A percentile compares a stretch with the other conserved stretches of the same genome.
Conservation (phyloP, 37 sponge, comb jelly and placozoan genomes). For the Diacarnus erythraeanus region DNA sequence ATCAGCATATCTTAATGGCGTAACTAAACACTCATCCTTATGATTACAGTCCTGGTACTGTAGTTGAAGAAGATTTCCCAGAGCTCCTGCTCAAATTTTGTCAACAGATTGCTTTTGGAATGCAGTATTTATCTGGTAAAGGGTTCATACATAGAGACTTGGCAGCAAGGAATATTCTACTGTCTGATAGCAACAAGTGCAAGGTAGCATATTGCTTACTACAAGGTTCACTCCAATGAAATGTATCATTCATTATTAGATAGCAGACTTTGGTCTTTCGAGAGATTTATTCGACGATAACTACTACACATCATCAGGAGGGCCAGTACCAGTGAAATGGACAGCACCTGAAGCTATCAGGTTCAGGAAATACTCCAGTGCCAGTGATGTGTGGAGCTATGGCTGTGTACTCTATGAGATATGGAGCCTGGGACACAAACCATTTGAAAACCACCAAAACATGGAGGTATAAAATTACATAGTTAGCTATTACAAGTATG, state of each 20-base stretch:
- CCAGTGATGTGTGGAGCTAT: background rate
- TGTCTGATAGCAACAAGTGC: background rate
- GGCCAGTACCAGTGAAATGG: constrained; percentile 7
- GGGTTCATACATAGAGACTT: background rate
- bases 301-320: constrained; percentile 9
- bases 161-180: background rate
- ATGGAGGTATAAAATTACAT: too few species aligned
- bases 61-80: background rate
- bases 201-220: background rate
- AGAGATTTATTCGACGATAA: background rate
- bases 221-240: too few species aligned
- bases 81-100: background rate
- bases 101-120: background rate
- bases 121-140: background rate
- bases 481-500: too few species aligned
- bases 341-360: constrained; percentile 9
- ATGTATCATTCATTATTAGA: background rate
- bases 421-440: background rate
- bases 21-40: too few species aligned
- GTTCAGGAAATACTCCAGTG: background rate
- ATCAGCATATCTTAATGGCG: too few species aligned
- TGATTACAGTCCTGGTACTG: background rate
- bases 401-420: background rate
- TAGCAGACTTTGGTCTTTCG: constrained; percentile 15
- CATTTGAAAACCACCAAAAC: background rate